These are phyloP conservation scores for Acanthococcus lagerstroemiae DNA, from an alignment of 2,888 invertebrate species.

Conservation along the genomic window DNA sequence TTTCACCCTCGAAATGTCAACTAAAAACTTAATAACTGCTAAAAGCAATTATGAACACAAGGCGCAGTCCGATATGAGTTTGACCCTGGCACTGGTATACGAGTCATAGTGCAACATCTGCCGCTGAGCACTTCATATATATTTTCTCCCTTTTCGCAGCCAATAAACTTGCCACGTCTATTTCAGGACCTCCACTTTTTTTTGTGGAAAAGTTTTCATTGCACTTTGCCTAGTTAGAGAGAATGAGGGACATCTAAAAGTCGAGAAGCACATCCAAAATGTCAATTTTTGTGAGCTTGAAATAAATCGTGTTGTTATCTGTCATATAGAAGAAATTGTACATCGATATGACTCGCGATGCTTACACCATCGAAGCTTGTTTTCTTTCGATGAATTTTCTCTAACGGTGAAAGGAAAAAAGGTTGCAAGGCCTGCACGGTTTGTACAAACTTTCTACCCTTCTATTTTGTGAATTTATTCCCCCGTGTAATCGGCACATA, in stretches of 20 bases:
- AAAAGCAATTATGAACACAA: slow-evolving; percentile 25
- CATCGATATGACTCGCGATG: too few relatives aligned
- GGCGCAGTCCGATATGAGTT: slow-evolving; percentile 29
- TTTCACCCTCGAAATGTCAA: background rate
- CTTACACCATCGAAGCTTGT: too few relatives aligned
- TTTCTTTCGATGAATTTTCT: background rate
- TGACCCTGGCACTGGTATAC: slow-evolving; percentile 31
- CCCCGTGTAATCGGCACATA: slow-evolving; percentile 20
- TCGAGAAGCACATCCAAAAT: too few relatives aligned
- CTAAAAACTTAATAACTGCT: slow-evolving; percentile 25
- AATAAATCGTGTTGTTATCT: too few relatives aligned
- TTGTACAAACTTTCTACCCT: background rate
- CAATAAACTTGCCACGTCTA: slow-evolving; percentile 17
- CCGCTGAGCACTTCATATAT: slow-evolving; percentile 22
- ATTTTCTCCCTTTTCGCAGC: slow-evolving; percentile 22
- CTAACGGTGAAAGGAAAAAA: too few relatives aligned
- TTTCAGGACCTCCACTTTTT: too few relatives aligned
- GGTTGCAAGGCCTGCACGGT: too few relatives aligned
- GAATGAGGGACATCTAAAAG: too few relatives aligned
- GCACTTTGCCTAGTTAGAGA: too few relatives aligned
- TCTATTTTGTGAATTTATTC: background rate
- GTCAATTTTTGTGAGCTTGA: too few relatives aligned
- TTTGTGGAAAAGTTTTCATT: too few relatives aligned
- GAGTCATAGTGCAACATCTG: slow-evolving; percentile 26
- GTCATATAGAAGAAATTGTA: too few relatives aligned